phyloP scores from a whole-genome alignment of 2,797 vertebrate genomes.

The Anisognathus igniventris region DNA sequence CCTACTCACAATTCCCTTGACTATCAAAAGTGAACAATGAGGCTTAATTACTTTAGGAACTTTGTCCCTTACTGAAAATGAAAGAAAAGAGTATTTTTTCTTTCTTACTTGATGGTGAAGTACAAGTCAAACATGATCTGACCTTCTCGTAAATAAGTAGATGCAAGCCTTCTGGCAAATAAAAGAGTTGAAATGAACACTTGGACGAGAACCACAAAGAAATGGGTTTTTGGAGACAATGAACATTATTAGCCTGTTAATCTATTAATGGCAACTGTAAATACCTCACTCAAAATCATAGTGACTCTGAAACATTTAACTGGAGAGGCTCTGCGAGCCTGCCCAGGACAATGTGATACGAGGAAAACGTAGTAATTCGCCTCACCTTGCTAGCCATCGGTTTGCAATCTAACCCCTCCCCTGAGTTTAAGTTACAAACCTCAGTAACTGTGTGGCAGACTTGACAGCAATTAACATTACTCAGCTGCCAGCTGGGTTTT shows the following conservation, averaged over 20 bases:
- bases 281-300: constrained; percentile 4
- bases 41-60: background rate
- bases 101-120: background rate
- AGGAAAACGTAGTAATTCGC: background rate
- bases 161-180: background rate
- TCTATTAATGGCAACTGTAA: constrained; percentile 28
- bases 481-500: constrained; percentile 65
- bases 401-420: constrained; percentile 56
- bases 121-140: background rate
- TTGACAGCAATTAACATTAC: constrained; percentile 71
- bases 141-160: background rate
- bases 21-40: background rate
- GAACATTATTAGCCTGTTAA: background rate
- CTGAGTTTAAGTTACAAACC: constrained; percentile 65
- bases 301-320: background rate
- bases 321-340: background rate
- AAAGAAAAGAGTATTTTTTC: background rate
- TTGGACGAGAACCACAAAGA: background rate
- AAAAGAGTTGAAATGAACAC: background rate
- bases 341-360: background rate
- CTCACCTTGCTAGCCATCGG: constrained; percentile 47
- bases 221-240: background rate
- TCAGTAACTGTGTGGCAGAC: constrained; percentile 51
- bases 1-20: background rate
- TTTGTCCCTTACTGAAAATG: background rate